Percentiles rank a stretch among this genome's conserved stretches.
Evolutionary conservation across 2,797 vertebrate species (phyloP).

Genomic region (Tolypeutes matacus): DNA sequence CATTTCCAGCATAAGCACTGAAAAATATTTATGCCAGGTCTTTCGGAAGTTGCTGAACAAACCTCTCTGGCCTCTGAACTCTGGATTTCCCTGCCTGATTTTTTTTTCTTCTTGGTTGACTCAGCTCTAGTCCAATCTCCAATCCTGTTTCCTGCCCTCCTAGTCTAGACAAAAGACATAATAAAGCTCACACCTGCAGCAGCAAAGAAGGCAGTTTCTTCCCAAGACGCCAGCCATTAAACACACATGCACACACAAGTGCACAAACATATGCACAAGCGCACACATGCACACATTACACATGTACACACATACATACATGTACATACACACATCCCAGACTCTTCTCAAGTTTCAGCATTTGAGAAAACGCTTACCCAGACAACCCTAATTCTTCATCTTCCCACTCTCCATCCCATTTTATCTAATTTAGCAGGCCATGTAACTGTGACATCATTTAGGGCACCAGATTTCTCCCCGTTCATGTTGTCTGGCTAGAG

Average conservation of each 20-base stretch:
- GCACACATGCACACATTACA: neutral
- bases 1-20: constrained; percentile 85
- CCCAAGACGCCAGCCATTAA: neutral
- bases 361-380: constrained; percentile 1
- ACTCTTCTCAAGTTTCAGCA: neutral
- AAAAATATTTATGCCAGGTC: constrained; percentile 83
- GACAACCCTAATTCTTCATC: neutral
- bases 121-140: neutral
- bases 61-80: constrained; percentile 72
- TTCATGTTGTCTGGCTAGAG: neutral
- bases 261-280: neutral
- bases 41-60: constrained; percentile 78
- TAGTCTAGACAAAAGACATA: constrained; percentile 71
- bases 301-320: neutral
- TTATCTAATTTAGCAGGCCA: neutral
- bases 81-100: constrained; percentile 17
- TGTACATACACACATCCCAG: neutral
- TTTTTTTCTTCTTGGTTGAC: neutral
- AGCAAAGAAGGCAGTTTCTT: neutral
- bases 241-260: neutral
- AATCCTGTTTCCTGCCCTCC: rapidly evolving
- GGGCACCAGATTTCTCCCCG: neutral
- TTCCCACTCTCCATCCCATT: neutral
- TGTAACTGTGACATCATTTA: neutral
- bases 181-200: constrained; percentile 17